Conservation (phyloP, 2,113 vertebrate genomes). For the Mesembrinibis cayennensis region DNA sequence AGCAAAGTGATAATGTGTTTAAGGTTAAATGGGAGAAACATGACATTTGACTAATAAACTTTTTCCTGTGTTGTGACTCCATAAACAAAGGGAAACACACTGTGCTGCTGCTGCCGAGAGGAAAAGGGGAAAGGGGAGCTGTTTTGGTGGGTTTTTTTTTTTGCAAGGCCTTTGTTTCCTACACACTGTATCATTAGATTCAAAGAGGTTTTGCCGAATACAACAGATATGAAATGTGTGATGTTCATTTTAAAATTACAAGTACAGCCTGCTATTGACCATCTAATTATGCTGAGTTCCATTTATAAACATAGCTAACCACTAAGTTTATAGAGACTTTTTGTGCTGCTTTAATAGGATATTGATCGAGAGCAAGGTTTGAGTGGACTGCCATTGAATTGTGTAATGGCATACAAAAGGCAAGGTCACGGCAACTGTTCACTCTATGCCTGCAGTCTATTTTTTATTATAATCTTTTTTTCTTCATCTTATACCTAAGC, state of each 20-base stretch:
- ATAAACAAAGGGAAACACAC: conserved; percentile 55
- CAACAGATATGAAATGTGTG: conserved; percentile 73
- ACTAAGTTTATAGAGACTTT: conserved; percentile 92
- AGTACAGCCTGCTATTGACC: conserved; percentile 82
- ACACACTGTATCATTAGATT: not conserved
- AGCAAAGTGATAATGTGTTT: conserved; percentile 44
- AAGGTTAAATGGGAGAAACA: conserved; percentile 56
- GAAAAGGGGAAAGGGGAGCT: conserved; percentile 49
- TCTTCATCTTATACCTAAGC: conserved; percentile 45
- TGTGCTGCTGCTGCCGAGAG: not conserved
- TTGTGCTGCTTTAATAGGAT: conserved; percentile 97
- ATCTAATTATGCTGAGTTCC: conserved; percentile 89
- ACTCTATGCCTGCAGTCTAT: conserved; percentile 68
- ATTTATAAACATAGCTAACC: conserved; percentile 91
- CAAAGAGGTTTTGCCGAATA: conserved; percentile 42
- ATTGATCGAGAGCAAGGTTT: conserved; percentile 97
- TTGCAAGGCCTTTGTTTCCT: conserved; percentile 40
- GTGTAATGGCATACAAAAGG: conserved; percentile 91
- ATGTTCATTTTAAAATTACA: conserved; percentile 83
- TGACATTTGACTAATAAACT: conserved; percentile 41
- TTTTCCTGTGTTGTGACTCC: conserved; percentile 59
- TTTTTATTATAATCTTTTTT: conserved; percentile 75
- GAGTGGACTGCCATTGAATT: conserved; percentile 94
- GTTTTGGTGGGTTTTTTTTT: not conserved
- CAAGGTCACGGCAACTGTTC: conserved; percentile 87